Evolutionary conservation across 2,113 vertebrate species (phyloP).

Genomic region (Anguilla rostrata): DNA sequence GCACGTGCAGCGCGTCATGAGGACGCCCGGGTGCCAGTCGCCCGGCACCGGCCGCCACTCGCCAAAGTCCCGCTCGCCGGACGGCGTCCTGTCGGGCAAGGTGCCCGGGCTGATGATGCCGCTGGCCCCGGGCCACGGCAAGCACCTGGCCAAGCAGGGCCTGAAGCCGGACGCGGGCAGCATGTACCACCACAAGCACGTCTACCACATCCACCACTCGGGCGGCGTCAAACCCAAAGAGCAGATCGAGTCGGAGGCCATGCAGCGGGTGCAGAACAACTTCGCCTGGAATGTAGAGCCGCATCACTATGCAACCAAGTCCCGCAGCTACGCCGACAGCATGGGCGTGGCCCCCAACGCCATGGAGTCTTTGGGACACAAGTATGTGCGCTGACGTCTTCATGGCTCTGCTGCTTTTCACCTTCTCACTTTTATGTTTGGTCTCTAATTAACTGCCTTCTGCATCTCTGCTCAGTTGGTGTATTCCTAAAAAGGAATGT

Average conservation of each 20-base stretch:
- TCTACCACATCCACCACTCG: conserved; percentile 76
- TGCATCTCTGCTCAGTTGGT: background rate
- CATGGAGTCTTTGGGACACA: conserved; percentile 76
- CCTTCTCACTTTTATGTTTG: background rate
- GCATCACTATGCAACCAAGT: conserved; percentile 74
- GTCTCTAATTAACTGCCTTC: background rate
- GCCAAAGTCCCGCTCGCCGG: conserved; percentile 84
- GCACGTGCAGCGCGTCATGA: conserved; percentile 89
- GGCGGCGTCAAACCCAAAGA: conserved; percentile 69
- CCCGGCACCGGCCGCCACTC: conserved; percentile 84
- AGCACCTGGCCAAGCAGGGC: conserved; percentile 65
- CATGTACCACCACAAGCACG: conserved; percentile 74
- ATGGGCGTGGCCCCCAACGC: conserved; percentile 58
- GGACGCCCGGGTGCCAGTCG: conserved; percentile 89
- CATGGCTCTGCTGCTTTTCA: background rate
- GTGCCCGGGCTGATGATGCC: conserved; percentile 62
- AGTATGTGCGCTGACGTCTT: conserved; percentile 61
- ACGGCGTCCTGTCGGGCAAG: conserved; percentile 68
- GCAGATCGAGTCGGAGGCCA: conserved; percentile 64
- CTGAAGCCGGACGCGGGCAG: conserved; percentile 65
- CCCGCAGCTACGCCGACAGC: conserved; percentile 81
- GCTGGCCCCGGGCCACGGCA: conserved; percentile 62
- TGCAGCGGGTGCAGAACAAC: conserved; percentile 67
- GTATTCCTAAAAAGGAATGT: background rate
- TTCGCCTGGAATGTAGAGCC: conserved; percentile 79